Evolutionary conservation across 2,113 vertebrate genomes (phyloP).

Genomic region (Petrocephalus microphthalmus): DNA sequence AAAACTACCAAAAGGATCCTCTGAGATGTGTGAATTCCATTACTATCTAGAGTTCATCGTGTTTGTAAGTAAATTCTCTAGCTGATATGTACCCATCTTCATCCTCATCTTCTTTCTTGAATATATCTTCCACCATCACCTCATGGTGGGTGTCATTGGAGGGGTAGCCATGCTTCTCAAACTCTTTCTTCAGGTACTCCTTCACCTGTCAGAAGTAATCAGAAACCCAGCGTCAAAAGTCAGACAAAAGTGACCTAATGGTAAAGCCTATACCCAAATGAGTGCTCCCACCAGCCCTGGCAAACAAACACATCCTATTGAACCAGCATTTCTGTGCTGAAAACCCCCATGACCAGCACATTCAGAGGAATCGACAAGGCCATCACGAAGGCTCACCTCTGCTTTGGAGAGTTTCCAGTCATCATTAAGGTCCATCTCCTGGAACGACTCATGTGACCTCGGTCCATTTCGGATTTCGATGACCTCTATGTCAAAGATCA

Average conservation of each 20-base stretch:
- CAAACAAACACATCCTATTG: neutral
- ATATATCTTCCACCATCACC: slow-evolving; percentile 84
- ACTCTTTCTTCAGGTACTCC: slow-evolving; percentile 86
- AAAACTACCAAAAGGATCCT: neutral
- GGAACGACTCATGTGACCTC: slow-evolving; percentile 91
- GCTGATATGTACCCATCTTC: slow-evolving; percentile 90
- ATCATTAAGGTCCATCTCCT: slow-evolving; percentile 96
- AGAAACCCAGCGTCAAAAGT: slow-evolving; percentile 14
- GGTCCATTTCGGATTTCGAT: slow-evolving; percentile 93
- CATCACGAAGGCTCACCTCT: slow-evolving; percentile 62
- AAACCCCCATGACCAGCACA: neutral
- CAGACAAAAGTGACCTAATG: too few species aligned
- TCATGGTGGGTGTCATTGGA: slow-evolving; percentile 90
- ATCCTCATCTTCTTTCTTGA: slow-evolving; percentile 90
- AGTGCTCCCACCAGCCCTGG: neutral
- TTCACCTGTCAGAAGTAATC: slow-evolving; percentile 68
- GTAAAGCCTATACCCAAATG: neutral
- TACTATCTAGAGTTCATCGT: slow-evolving; percentile 78
- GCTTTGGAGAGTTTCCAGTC: slow-evolving; percentile 91
- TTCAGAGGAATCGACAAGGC: neutral
- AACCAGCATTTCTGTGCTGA: neutral
- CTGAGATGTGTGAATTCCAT: neutral
- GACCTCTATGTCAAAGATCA: slow-evolving; percentile 86
- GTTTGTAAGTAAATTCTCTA: slow-evolving; percentile 90
- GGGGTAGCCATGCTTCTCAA: slow-evolving; percentile 79